Evolutionary conservation across 2,797 vertebrate species (phyloP), one percentile per base, ranked within the genome.

Genomic region (Lates japonicus): DNA sequence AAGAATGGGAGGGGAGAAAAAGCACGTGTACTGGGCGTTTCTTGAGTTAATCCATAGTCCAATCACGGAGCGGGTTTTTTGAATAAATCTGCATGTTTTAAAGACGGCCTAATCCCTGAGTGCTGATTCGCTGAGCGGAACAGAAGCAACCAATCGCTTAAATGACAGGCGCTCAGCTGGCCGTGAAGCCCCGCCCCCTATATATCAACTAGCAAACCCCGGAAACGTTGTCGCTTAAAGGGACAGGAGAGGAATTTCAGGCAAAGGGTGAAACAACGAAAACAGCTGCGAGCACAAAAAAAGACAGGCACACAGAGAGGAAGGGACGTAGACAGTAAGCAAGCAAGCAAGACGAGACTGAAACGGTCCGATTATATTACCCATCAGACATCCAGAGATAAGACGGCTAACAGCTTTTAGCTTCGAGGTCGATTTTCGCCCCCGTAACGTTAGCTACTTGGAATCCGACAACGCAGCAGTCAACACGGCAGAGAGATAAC

Each of bases 21-120:
- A 93, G 95, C 95, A 96, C 95, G 96, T 96, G 95, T 94, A 96
- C 90, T 93, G 90, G 95, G 95, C 90, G 94, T 89, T 59, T 76
- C 85, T 71, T 57, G 3, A 4, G 20, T 2, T 63, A 74, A 90
- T 58, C 78, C 62, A 3, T 2, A 0, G 29, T 4, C 95, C 95
- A 94, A 95, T 94, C 75, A 79, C 20, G 2, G 33, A 7, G n/a
- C 4, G 4, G 17, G 0, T 29, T 44, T 85, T 89, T 25, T 65
- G 74, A 89, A 94, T 91, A 83, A 19, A 91, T 94, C 66, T 91
- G 49, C 80, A 84, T 91, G 13, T 79, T 74, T 94, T 67, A 64
- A 87, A 87, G 33, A 16, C 0, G 7, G 2, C 37, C 22, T 22
- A 29, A 69, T 64, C 5, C 0, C 4, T 0, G 9, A 2, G 13